Conservation (phyloP, 2,113 vertebrate species). For the Mungos mungo region DNA sequence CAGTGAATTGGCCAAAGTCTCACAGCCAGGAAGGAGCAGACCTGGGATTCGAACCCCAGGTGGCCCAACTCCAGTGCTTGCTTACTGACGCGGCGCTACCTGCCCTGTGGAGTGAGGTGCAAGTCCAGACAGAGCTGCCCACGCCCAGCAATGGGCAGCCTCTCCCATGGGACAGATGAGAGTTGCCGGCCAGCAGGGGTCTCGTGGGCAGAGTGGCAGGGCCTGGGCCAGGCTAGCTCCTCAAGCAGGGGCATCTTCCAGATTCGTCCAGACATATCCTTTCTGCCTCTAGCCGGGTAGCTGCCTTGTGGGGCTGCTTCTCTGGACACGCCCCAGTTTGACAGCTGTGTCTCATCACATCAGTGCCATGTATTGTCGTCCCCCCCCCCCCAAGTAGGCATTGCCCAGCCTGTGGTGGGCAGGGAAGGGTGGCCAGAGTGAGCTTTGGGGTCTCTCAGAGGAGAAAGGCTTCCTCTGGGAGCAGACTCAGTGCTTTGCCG, state of each 20-base stretch:
- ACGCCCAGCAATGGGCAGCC: not conserved
- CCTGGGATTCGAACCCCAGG: not conserved
- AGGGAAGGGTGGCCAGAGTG: not conserved
- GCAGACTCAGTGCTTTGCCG: not conserved
- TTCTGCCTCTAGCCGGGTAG: not conserved
- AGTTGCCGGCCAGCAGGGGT: not conserved
- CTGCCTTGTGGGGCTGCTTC: not conserved
- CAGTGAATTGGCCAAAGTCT: not conserved
- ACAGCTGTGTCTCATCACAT: not conserved
- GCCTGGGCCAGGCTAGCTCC: not conserved
- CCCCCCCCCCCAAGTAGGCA: not conserved
- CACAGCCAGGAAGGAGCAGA: not conserved
- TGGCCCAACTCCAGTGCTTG: not conserved
- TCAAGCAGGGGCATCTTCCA: too few species aligned
- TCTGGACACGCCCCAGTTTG: not conserved
- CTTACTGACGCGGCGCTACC: not conserved
- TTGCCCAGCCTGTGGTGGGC: not conserved
- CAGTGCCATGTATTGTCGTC: not conserved
- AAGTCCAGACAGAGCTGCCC: not conserved
- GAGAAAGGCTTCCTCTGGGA: not conserved
- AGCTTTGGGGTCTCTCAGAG: not conserved
- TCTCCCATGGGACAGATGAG: accelerated
- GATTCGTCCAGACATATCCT: not conserved
- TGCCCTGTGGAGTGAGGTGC: not conserved
- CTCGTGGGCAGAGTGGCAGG: not conserved